Evolutionary conservation across 2,113 vertebrate genomes (phyloP).

Genomic region (Candoia aspera): DNA sequence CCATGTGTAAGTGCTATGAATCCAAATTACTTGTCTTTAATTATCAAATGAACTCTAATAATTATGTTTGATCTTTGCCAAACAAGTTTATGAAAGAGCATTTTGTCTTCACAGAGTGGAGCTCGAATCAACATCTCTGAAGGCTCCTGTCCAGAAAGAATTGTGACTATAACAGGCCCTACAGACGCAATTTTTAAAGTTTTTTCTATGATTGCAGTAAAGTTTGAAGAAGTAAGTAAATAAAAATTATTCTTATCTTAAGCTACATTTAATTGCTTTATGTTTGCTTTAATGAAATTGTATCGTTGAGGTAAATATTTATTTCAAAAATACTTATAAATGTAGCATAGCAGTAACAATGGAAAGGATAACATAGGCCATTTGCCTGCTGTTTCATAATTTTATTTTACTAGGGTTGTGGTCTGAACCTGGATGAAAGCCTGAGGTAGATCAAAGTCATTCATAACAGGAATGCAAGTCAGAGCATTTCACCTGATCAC

Average conservation of each 20-base stretch:
- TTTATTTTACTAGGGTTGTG: slow-evolving; percentile 17
- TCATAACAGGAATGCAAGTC: no score
- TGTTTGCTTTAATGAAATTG: slow-evolving; percentile 67
- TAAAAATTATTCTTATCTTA: slow-evolving; percentile 22
- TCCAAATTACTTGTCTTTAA: no score
- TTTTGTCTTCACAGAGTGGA: slow-evolving; percentile 79
- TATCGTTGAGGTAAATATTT: slow-evolving; percentile 64
- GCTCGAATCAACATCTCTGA: slow-evolving; percentile 95
- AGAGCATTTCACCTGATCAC: no score
- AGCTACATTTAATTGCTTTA: slow-evolving; percentile 50
- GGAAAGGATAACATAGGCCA: slow-evolving; percentile 64
- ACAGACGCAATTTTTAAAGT: slow-evolving; percentile 93
- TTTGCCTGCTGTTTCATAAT: slow-evolving; percentile 67
- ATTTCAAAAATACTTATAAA: slow-evolving; percentile 55
- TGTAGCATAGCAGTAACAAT: slow-evolving; percentile 51
- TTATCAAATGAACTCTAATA: background rate
- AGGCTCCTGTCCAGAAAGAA: slow-evolving; percentile 91
- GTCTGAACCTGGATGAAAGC: no score
- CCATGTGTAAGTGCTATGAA: no score
- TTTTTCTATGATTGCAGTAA: slow-evolving; percentile 93
- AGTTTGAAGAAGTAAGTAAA: slow-evolving; percentile 90
- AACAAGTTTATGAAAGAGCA: background rate
- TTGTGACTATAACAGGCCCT: slow-evolving; percentile 92
- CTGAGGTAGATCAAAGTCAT: no score
- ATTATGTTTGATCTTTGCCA: background rate